Conservation (phyloP, 2,113 vertebrate genomes). For the zebrafish (Danio rerio) region DNA sequence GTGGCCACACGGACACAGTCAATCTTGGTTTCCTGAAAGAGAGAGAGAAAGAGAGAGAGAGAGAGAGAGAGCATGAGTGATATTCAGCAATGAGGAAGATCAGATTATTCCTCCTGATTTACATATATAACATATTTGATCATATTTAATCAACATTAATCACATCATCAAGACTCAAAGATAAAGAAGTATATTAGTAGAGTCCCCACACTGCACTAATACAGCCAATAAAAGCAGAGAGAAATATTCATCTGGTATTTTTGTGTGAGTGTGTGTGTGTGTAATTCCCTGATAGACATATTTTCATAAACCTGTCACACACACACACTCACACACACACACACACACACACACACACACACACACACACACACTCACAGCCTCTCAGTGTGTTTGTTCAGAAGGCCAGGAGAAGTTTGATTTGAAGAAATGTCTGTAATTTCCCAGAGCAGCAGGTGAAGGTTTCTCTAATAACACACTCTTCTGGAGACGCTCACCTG, state of each 20-base stretch:
- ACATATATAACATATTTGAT: no score
- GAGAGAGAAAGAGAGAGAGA: neutral
- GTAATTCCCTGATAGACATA: no score
- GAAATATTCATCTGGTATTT: neutral
- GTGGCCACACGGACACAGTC: slow-evolving; percentile 90
- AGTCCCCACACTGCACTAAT: no score
- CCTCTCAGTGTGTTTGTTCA: neutral
- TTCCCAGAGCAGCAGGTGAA: neutral
- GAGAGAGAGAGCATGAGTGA: no score
- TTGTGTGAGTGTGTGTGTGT: neutral
- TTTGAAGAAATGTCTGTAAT: slow-evolving; percentile 12
- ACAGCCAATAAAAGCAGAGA: no score
- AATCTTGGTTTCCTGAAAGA: slow-evolving; percentile 88
- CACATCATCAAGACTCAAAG: no score
- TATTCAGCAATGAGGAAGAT: no score
- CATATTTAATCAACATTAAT: no score
- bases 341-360: neutral
- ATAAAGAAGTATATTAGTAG: no score
- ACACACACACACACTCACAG: neutral
- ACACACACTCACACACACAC: neutral
- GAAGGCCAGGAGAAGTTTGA: slow-evolving; percentile 29
- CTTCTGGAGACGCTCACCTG: neutral
- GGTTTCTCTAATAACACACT: slow-evolving; percentile 13
- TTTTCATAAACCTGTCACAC: neutral
- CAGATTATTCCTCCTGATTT: no score